Evolutionary conservation across 2,113 vertebrate species (phyloP).

Genomic region (Mixornis gularis): DNA sequence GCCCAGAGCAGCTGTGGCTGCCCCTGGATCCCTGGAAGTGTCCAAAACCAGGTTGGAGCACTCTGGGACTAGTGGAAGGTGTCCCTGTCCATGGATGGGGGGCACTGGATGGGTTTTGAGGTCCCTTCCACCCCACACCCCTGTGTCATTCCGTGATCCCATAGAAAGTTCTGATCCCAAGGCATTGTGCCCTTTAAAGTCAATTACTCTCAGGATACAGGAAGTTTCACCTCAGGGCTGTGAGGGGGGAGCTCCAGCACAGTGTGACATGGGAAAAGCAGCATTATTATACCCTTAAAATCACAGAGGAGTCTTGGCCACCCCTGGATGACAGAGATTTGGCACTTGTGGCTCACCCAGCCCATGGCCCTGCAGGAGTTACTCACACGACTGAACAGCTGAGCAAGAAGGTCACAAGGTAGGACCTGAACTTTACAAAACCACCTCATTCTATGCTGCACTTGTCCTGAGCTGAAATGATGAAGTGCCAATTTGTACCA

Average conservation of each 20-base stretch:
- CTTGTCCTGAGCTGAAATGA: neutral
- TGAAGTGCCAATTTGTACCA: neutral
- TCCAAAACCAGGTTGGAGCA: neutral
- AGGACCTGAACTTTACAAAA: neutral
- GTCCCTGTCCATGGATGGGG: neutral
- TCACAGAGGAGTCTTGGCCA: neutral
- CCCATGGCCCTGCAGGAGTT: neutral
- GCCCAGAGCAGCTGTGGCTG: neutral
- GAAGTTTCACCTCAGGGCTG: neutral
- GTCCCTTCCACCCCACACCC: neutral
- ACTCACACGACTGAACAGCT: neutral
- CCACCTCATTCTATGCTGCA: neutral
- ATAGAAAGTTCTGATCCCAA: neutral
- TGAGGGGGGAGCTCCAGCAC: neutral
- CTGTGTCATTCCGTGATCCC: neutral
- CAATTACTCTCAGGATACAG: neutral
- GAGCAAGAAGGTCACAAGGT: neutral
- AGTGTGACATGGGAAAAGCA: neutral
- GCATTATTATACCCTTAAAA: accelerated
- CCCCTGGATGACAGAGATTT: neutral
- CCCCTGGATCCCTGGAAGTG: neutral
- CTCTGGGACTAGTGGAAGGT: neutral
- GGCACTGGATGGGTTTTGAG: accelerated
- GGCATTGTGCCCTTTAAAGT: neutral
- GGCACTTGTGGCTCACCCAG: neutral